Percentiles rank a stretch among this genome's conserved stretches.
These are phyloP conservation scores for Doryteuthis pealeii DNA, from an alignment of 1,140 invertebrate genomes.

Conservation along the genomic window DNA sequence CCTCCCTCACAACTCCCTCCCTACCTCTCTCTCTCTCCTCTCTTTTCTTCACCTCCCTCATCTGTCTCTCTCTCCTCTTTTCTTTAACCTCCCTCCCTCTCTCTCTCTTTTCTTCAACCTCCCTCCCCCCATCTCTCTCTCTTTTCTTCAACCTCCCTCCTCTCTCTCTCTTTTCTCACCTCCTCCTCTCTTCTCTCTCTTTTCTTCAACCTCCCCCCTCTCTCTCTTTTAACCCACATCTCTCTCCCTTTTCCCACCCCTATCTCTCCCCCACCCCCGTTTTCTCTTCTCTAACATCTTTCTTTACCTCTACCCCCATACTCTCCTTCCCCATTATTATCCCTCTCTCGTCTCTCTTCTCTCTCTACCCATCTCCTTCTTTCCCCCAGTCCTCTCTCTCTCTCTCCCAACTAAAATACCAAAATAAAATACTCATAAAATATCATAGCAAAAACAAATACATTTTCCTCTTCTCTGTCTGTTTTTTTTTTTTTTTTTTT, in stretches of 20 bases:
- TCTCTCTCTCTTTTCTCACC: not conserved
- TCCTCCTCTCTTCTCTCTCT: not conserved
- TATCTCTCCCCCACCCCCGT: not conserved
- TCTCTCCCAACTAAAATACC: too few relatives aligned
- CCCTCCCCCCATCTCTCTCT: not conserved
- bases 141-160: not conserved
- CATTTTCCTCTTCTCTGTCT: too few relatives aligned
- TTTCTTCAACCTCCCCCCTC: not conserved
- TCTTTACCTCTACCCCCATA: not conserved
- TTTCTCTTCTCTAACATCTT: too few relatives aligned
- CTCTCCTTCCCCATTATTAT: not conserved
- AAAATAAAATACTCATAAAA: too few relatives aligned
- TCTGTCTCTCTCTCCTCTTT: not conserved
- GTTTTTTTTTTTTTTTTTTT: too few relatives aligned
- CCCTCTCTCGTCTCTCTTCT: not conserved
- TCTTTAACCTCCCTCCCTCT: not conserved
- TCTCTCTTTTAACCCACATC: not conserved
- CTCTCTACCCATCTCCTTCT: too few relatives aligned
- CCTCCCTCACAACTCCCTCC: too few relatives aligned
- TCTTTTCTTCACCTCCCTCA: not conserved
- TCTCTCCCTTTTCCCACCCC: not conserved
- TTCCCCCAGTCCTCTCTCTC: too few relatives aligned
- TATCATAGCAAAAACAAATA: too few relatives aligned
- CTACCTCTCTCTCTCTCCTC: not conserved
- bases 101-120: not conserved